These are phyloP conservation scores for Psephotus haematonotus DNA, from an alignment of 2,113 vertebrate genomes.

Conservation along the genomic window DNA sequence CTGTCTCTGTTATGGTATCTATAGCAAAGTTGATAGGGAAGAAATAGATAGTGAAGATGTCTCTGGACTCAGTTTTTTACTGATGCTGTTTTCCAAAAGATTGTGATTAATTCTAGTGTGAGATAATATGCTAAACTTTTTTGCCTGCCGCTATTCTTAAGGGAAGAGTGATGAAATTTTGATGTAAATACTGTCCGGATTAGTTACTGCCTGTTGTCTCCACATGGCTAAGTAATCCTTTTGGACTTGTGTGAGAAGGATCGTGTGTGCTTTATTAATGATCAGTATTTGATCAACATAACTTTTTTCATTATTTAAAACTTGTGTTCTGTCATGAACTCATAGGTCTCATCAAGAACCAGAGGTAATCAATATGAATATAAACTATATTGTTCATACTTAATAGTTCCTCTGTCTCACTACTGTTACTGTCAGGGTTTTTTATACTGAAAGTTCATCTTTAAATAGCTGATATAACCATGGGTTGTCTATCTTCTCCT, in stretches of 20 bases:
- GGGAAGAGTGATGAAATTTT: neutral
- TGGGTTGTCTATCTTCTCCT: neutral
- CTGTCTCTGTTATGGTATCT: conserved; percentile 66
- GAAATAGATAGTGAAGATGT: conserved; percentile 42
- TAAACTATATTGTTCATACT: neutral
- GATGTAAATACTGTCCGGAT: neutral
- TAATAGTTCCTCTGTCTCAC: neutral
- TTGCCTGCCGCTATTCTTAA: neutral
- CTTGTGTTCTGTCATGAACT: neutral
- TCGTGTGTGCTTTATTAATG: neutral
- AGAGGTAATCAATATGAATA: neutral
- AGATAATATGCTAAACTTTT: neutral
- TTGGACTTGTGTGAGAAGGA: neutral
- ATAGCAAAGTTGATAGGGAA: conserved; percentile 40
- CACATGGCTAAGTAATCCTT: neutral
- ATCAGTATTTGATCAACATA: neutral
- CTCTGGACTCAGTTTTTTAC: conserved; percentile 12
- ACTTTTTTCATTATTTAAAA: neutral
- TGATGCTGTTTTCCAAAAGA: neutral
- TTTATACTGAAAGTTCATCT: neutral
- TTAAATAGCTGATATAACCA: neutral
- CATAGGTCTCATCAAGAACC: neutral
- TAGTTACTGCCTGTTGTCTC: neutral
- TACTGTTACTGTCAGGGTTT: neutral
- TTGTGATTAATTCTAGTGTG: neutral